These are phyloP conservation scores for Phaetusa simplex DNA, from an alignment of 2,113 vertebrate species.

Conservation along the genomic window DNA sequence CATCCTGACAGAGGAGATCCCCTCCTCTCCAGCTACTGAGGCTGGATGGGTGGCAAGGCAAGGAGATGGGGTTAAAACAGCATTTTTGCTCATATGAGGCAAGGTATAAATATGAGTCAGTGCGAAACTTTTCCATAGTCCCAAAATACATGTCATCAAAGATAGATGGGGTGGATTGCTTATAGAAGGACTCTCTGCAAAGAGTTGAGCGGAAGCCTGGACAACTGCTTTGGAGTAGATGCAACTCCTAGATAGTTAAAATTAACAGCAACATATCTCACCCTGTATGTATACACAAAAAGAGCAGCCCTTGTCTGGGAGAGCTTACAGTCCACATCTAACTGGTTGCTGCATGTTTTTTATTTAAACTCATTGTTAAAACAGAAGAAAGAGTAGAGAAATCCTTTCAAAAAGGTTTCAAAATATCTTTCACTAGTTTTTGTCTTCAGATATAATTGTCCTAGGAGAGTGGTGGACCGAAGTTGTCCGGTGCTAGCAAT, in stretches of 20 bases:
- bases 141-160: not conserved
- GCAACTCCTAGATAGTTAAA: not conserved
- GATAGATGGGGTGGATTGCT: not conserved
- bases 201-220: not conserved
- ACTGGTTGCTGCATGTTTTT: not conserved
- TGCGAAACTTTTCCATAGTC: not conserved
- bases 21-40: not conserved
- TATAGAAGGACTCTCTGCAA: not conserved
- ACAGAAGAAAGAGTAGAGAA: not conserved
- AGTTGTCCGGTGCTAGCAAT: not conserved
- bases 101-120: not conserved
- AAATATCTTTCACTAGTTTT: not conserved
- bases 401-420: not conserved
- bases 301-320: not conserved
- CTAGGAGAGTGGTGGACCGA: not conserved
- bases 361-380: constrained; percentile 2
- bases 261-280: not conserved
- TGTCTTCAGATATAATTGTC: not conserved
- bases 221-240: not conserved
- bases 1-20: not conserved
- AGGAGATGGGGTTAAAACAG: not conserved
- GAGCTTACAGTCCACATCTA: not conserved
- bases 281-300: not conserved
- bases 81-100: not conserved
- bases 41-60: not conserved